These are phyloP conservation scores for Synchiropus splendidus DNA, from an alignment of 2,113 vertebrate species.

Conservation along the genomic window DNA sequence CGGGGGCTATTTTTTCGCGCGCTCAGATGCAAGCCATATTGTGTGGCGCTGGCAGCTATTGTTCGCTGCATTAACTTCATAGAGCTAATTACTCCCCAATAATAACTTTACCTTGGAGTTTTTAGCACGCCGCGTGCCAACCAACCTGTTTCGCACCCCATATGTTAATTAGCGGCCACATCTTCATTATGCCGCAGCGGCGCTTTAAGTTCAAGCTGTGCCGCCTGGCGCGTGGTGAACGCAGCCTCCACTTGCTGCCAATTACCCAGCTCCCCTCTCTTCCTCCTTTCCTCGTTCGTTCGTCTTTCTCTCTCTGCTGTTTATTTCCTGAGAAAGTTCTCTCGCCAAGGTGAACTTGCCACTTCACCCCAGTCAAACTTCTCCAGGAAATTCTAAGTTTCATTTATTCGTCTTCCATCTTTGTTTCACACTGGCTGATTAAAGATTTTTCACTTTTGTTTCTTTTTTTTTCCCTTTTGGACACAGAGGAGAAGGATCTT, in stretches of 20 bases:
- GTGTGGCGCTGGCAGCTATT: slow-evolving; percentile 98
- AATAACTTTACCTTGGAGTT: slow-evolving; percentile 99
- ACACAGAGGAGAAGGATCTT: slow-evolving; percentile 8
- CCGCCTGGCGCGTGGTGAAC: slow-evolving; percentile 84
- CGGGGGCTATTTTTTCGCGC: slow-evolving; percentile 83
- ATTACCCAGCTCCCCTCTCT: slow-evolving; percentile 69
- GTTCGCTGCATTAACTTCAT: slow-evolving; percentile 99
- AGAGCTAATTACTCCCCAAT: slow-evolving; percentile 99
- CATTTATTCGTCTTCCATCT: slow-evolving; percentile 3
- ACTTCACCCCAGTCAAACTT: slow-evolving; percentile 38
- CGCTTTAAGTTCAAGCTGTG: slow-evolving; percentile 99
- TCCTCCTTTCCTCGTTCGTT: slow-evolving; percentile 52
- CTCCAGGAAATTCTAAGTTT: background rate
- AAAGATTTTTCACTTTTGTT: slow-evolving; percentile 20
- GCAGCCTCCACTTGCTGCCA: slow-evolving; percentile 83
- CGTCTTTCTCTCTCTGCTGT: slow-evolving; percentile 38
- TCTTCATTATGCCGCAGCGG: slow-evolving; percentile 98
- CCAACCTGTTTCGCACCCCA: slow-evolving; percentile 99
- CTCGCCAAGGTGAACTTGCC: slow-evolving; percentile 23
- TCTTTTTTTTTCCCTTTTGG: background rate
- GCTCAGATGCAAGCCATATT: slow-evolving; percentile 99
- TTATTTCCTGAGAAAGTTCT: slow-evolving; percentile 47
- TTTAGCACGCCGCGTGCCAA: slow-evolving; percentile 90
- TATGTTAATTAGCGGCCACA: slow-evolving; percentile 99
- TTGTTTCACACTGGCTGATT: slow-evolving; percentile 45